Conservation (phyloP, 2,888 invertebrate species). For the Odontomyia ornata region DNA sequence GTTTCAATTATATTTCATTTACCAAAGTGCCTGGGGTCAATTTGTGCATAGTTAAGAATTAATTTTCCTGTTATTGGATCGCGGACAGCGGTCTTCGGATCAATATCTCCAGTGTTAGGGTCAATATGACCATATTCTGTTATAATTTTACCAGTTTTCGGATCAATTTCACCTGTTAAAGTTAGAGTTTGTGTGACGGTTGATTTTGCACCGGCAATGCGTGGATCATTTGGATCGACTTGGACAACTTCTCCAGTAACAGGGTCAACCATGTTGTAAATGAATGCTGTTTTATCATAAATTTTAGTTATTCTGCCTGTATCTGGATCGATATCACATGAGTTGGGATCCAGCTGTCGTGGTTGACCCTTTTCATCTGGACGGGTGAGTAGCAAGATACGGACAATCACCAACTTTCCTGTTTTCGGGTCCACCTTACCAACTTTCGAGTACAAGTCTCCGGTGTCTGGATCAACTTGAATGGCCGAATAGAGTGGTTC, state of each 20-base stretch:
- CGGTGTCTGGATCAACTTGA: constrained; percentile 75
- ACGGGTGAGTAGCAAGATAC: constrained; percentile 74
- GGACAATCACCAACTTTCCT: constrained; percentile 74
- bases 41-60: constrained; percentile 78
- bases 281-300: constrained; percentile 78
- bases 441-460: constrained; percentile 78
- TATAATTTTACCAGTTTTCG: constrained; percentile 76
- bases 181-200: constrained; percentile 80
- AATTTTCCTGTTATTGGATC: constrained; percentile 78
- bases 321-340: constrained; percentile 77
- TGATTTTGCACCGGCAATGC: constrained; percentile 76
- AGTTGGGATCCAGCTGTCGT: constrained; percentile 76
- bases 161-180: constrained; percentile 77
- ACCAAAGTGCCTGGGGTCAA: constrained; percentile 78
- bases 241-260: constrained; percentile 79
- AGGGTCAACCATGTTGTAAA: constrained; percentile 79
- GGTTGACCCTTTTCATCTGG: constrained; percentile 76
- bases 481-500: constrained; percentile 75
- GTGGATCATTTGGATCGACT: constrained; percentile 78
- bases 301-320: constrained; percentile 76
- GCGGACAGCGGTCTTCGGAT: constrained; percentile 73
- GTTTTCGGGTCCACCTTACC: constrained; percentile 77
- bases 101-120: constrained; percentile 78
- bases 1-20: constrained; percentile 69
- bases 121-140: constrained; percentile 81